Conservation (phyloP, 2,888 invertebrate genomes). For the Xestia ashworthii region DNA sequence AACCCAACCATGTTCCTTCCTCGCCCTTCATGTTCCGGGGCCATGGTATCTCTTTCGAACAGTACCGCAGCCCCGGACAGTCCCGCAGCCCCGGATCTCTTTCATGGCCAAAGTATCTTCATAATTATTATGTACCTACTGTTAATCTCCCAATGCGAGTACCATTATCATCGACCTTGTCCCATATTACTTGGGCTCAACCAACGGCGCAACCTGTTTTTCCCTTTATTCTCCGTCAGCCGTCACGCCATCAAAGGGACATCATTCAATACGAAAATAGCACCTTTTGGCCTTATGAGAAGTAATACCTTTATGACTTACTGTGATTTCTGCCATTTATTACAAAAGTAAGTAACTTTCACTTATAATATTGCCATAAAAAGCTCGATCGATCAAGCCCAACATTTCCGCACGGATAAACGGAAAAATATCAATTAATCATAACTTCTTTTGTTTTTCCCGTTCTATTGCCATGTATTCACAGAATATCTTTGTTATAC, state of each 20-base stretch:
- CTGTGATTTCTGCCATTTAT: neutral
- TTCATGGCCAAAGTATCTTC: neutral
- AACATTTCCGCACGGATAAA: slow-evolving; percentile 46
- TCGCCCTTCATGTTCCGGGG: no score
- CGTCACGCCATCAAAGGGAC: neutral
- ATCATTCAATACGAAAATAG: neutral
- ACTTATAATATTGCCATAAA: slow-evolving; percentile 6
- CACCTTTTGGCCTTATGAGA: neutral
- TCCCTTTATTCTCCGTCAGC: neutral
- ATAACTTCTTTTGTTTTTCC: slow-evolving; percentile 58
- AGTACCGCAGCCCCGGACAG: no score
- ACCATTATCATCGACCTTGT: neutral
- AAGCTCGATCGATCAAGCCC: slow-evolving; percentile 15
- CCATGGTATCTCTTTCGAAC: no score
- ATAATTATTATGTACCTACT: neutral
- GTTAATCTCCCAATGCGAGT: neutral
- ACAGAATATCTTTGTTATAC: slow-evolving; percentile 36
- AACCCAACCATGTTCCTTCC: no score
- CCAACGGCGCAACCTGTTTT: neutral
- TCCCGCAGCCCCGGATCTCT: no score
- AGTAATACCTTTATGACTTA: neutral
- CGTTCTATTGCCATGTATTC: slow-evolving; percentile 55
- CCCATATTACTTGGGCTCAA: neutral
- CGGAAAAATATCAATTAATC: slow-evolving; percentile 70
- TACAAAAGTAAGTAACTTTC: slow-evolving; percentile 24